Base-by-base conservation (phyloP, 1,140 invertebrate genomes). In the Scaptomyza graminum region DNA sequence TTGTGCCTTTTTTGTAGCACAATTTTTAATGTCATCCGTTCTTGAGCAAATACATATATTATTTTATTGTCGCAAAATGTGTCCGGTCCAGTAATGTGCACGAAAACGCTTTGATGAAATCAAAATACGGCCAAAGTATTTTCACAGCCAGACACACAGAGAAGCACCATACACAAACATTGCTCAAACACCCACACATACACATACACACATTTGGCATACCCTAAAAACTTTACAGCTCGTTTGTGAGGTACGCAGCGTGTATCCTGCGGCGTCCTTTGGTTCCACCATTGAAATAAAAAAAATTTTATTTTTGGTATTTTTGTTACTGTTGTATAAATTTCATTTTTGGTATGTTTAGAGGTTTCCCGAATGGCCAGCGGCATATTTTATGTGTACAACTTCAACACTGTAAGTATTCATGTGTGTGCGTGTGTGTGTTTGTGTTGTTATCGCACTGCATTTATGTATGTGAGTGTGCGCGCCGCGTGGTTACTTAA, bases 301-400 rank as follows among this genome's bases (percentile, higher is more conserved):
- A 46, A 73, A 13, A 64, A 28, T 44, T 63, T 69, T 73, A 76
- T 79, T 72, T 70, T 65, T 76, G 62, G 62, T 56, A 31, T 71
- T 63, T 57, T 77, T 31, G 28, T 31, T 79, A 34, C 31, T 82
- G 59, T 88, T 81, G 79, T 88, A 88, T 76, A 88, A 88, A 89
- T 88, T 88, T 89, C 79, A 88, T 88, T 88, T 88, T 88, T 83
- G 83, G 83, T 88, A 89, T 83, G 76, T 88, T 88, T 88, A 88
- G 83, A 88, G 76, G 76, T 79, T 79, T 77, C 64, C 57, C 50
- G 67, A 59, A 76, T 78, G 83, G 57, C 83, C 73, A 61, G 47
- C 47, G 84, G 84, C 83, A 77, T 79, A 83, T 88, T 88, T 83
- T 87, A 83, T 87, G 76, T 88, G 76, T 88, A 88, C 84, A 84